phyloP scores from a whole-genome alignment of 1,140 invertebrate species.

The Nebria ingens region DNA sequence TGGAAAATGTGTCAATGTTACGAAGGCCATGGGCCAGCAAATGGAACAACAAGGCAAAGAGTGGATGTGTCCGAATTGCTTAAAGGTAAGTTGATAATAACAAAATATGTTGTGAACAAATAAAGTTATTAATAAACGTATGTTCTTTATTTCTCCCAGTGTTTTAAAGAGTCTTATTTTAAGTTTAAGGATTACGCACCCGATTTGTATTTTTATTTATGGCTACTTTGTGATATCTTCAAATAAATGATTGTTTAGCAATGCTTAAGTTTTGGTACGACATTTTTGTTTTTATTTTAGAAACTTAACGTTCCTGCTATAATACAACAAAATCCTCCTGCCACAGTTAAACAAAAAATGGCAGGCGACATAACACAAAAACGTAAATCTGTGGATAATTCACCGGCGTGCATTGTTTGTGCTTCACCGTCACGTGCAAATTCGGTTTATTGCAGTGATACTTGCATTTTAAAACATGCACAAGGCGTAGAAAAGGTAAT shows the following conservation, averaged over 20 bases:
- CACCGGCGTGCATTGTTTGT: conserved; percentile 58
- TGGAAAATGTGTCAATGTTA: conserved; percentile 89
- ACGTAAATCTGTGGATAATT: conserved; percentile 20
- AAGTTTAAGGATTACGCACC: too few species aligned
- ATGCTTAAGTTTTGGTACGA: too few species aligned
- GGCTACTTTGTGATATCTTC: too few species aligned
- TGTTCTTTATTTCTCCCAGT: neutral
- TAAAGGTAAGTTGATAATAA: conserved; percentile 46
- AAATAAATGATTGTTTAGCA: too few species aligned
- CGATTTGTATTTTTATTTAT: too few species aligned
- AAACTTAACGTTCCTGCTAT: too few species aligned
- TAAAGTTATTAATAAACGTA: conserved; percentile 31
- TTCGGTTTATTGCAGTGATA: conserved; percentile 79
- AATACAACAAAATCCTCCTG: too few species aligned
- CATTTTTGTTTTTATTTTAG: too few species aligned
- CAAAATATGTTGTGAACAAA: too few species aligned
- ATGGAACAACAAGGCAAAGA: conserved; percentile 84
- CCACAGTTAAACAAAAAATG: too few species aligned
- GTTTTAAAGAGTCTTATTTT: too few species aligned
- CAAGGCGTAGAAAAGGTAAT: conserved; percentile 52
- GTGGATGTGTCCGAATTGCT: conserved; percentile 84
- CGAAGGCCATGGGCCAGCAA: conserved; percentile 77
- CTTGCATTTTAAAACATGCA: conserved; percentile 76
- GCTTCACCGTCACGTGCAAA: conserved; percentile 56
- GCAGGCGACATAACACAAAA: too few species aligned